Conservation (phyloP, 2,113 vertebrate genomes). For the Tamias sibiricus region DNA sequence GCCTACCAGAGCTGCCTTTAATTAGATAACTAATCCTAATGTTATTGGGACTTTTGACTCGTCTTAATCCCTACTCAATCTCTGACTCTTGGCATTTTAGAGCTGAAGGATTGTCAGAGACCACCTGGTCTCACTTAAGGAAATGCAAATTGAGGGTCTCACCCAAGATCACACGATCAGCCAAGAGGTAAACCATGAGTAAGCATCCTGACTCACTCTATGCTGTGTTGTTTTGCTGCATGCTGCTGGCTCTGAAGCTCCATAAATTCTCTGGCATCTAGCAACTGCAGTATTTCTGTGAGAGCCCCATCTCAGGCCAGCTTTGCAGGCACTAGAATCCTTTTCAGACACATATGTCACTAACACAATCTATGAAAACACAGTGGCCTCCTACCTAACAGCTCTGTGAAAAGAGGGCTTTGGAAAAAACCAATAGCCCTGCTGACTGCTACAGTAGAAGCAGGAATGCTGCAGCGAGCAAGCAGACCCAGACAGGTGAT, state of each 20-base stretch:
- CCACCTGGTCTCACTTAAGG: not conserved
- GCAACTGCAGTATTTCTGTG: constrained; percentile 56
- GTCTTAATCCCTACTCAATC: not conserved
- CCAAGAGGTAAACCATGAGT: not conserved
- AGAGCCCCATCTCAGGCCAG: not conserved
- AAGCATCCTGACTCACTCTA: not conserved
- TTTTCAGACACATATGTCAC: constrained; percentile 58
- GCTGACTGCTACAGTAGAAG: not conserved
- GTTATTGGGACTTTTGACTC: not conserved
- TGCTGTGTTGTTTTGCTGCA: constrained; percentile 14
- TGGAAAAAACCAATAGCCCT: constrained; percentile 62
- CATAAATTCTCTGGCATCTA: not conserved
- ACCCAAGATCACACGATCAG: not conserved
- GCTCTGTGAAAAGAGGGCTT: constrained; percentile 54
- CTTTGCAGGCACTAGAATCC: constrained; percentile 27
- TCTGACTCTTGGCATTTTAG: not conserved
- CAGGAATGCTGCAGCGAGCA: not conserved
- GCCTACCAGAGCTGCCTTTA: not conserved
- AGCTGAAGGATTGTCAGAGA: not conserved
- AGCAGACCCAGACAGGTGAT: constrained; percentile 37
- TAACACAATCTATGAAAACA: constrained; percentile 19
- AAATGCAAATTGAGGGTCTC: not conserved
- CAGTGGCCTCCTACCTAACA: constrained; percentile 55
- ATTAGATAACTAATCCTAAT: not conserved
- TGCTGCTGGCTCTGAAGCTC: not conserved